Evolutionary conservation across 1,140 invertebrate genomes (phyloP), one percentile per base, ranked within the genome.

Genomic region (Plectus sambesii): DNA sequence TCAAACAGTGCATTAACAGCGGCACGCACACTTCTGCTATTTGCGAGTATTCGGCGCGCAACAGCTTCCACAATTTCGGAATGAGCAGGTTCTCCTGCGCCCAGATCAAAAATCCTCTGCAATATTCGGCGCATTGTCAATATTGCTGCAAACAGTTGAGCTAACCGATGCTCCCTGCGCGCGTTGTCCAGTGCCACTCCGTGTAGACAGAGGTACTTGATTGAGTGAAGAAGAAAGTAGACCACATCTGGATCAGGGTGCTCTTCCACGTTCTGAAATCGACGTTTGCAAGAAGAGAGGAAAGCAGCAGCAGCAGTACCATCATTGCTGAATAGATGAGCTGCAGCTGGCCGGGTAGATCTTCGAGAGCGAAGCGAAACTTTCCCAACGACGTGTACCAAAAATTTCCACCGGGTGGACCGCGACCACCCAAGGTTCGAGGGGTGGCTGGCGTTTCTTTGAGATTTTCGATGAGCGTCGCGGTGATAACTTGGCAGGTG

Each of bases 51-150:
- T 90, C 85, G 0, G 85, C 83, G 73, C 87, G 85, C 57, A 93
- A 80, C 42, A 92, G 75, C 58, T 84, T 82, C 92, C 92, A 98
- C 38, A 97, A 74, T 86, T 88, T 90, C 66, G 85, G 85, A 53
- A 98, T 88, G 0, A 97, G 73, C 17, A 92, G 73, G 74, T 92
- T 93, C 73, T 94, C 87, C 70, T 98, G 88, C 56, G 85, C 88
- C 85, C 89, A 96, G 49, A 93, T 87, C 45, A 98, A 81, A 74
- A 96, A 97, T 38, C 87, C 87, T 58, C 84, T 38, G 30, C n/a
- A n/a, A n/a, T n/a, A n/a, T n/a, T n/a, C n/a, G n/a, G n/a, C n/a
- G n/a, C n/a, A n/a, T 42, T 66, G 58, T 15, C 19, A 1, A 6
- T 17, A 48, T 17, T 3, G 19, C 17, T 17, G 15, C 22, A 42